A percentile compares a stretch with the other conserved stretches of the same genome.
Conservation (phyloP, 2,888 invertebrate species). For the Andrena dorsata region DNA sequence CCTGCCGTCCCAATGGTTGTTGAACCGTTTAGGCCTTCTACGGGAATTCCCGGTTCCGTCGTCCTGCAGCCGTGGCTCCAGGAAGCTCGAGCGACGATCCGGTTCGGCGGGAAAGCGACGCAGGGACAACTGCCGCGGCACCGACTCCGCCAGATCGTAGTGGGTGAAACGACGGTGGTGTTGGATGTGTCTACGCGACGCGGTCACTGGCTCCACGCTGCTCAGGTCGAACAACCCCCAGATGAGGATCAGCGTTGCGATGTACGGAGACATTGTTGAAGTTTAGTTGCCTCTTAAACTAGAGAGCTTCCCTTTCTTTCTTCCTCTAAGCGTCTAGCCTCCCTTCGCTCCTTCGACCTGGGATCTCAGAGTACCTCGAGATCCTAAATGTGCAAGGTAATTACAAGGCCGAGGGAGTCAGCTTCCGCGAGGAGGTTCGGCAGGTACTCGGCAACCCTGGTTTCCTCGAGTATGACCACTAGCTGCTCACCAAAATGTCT, state of each 20-base stretch:
- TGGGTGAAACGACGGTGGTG: slow-evolving; percentile 7
- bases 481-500: too few relatives aligned
- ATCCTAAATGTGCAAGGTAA: neutral
- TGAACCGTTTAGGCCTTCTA: too few relatives aligned
- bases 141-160: slow-evolving; percentile 15
- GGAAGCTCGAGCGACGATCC: neutral
- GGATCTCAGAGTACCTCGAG: slow-evolving; percentile 21
- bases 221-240: slow-evolving; percentile 6
- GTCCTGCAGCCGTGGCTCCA: neutral
- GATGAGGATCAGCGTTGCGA: neutral
- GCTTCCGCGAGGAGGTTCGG: too few relatives aligned
- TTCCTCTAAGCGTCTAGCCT: neutral
- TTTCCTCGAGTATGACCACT: too few relatives aligned
- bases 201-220: neutral
- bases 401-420: too few relatives aligned
- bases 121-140: slow-evolving; percentile 7
- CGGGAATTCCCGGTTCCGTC: neutral
- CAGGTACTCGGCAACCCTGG: too few relatives aligned
- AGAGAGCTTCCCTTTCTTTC: neutral
- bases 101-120: neutral
- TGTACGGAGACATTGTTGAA: neutral
- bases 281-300: too few relatives aligned
- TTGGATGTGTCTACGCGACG: slow-evolving; percentile 16
- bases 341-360: neutral
- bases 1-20: too few relatives aligned